Percentiles rank a stretch among this genome's conserved stretches.
These are phyloP conservation scores for Sesamia nonagrioides DNA, from an alignment of 1,140 invertebrate species.

Conservation along the genomic window DNA sequence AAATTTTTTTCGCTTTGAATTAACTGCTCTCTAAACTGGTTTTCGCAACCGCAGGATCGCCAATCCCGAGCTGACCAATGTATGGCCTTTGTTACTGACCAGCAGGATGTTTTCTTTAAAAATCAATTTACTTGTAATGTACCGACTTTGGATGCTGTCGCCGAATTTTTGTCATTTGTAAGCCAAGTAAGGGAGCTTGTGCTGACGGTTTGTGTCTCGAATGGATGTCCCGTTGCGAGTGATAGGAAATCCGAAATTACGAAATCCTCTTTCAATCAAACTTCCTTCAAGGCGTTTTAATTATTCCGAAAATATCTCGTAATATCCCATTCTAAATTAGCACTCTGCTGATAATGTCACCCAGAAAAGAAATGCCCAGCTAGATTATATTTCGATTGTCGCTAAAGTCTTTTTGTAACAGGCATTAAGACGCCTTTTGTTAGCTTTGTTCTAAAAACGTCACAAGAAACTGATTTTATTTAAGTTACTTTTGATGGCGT, in stretches of 20 bases:
- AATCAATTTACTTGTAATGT: conserved; percentile 18
- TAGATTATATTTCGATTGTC: conserved; percentile 28
- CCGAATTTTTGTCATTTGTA: conserved; percentile 1
- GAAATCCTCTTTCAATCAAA: too few species aligned
- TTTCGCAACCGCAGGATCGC: neutral
- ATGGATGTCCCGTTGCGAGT: neutral
- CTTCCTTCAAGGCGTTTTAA: neutral
- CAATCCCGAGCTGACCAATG: conserved; percentile 6
- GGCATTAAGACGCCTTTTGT: conserved; percentile 25
- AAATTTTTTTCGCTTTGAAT: neutral
- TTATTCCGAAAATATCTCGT: neutral
- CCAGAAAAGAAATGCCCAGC: conserved; percentile 8
- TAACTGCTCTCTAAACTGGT: conserved; percentile 3
- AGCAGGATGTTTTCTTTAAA: conserved; percentile 30
- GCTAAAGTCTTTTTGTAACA: conserved; percentile 19
- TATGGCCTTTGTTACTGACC: conserved; percentile 11
- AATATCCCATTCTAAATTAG: neutral
- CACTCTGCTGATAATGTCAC: conserved; percentile 5
- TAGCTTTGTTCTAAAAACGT: conserved; percentile 43
- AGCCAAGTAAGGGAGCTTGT: neutral
- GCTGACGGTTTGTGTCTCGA: neutral
- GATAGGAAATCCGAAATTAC: too few species aligned
- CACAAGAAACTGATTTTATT: conserved; percentile 33
- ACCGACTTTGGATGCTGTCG: conserved; percentile 6
- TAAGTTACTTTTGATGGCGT: conserved; percentile 6